Percentiles rank a stretch among this genome's conserved stretches.
These are phyloP conservation scores for Prinia subflava DNA, from an alignment of 2,113 vertebrate species.

Conservation along the genomic window DNA sequence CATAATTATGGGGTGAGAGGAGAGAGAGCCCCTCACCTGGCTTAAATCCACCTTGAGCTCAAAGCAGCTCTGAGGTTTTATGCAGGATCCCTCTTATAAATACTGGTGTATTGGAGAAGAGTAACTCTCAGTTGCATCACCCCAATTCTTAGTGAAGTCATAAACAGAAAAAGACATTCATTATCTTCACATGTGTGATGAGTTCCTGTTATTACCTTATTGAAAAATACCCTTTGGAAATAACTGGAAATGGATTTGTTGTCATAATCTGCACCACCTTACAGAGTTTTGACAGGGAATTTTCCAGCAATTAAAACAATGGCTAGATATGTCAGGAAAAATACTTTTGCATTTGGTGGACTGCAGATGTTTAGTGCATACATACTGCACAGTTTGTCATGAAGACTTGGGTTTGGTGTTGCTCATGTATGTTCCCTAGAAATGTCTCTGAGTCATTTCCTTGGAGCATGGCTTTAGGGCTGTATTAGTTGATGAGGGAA, in stretches of 20 bases:
- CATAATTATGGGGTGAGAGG: background rate
- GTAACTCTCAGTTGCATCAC: background rate
- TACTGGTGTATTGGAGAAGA: background rate
- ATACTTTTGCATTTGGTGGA: background rate
- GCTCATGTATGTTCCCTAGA: background rate
- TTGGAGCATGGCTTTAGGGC: background rate
- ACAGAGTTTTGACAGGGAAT: background rate
- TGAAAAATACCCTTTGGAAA: background rate
- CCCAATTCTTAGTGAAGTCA: background rate
- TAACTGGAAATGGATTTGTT: background rate
- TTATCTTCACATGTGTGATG: background rate
- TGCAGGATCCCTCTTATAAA: background rate
- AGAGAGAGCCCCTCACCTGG: background rate
- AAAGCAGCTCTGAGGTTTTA: background rate
- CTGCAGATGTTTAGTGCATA: background rate
- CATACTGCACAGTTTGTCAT: background rate
- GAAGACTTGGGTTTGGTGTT: background rate
- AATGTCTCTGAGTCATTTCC: background rate
- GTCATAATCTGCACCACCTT: background rate
- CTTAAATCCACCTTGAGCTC: background rate
- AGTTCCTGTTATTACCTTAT: background rate
- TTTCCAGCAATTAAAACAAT: background rate
- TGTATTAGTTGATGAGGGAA: background rate
- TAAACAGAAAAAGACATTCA: background rate
- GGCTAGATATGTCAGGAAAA: background rate